phyloP scores from a whole-genome alignment of 2,113 vertebrate species.

The Helogale parvula region DNA sequence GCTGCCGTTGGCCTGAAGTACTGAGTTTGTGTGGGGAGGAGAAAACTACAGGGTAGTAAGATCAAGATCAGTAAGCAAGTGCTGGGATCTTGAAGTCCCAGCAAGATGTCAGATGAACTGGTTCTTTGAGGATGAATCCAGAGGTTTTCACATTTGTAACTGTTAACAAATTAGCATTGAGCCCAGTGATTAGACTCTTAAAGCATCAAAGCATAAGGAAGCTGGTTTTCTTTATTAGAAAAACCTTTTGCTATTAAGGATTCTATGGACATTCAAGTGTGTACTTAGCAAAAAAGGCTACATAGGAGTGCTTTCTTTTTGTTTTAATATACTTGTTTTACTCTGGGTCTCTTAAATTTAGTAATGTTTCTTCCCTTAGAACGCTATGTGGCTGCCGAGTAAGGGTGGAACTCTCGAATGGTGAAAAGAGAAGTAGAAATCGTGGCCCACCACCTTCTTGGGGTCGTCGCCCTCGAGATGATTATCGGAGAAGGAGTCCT shows the following conservation, averaged over 20 bases:
- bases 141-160: background rate
- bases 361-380: constrained; percentile 78
- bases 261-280: background rate
- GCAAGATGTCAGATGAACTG: background rate
- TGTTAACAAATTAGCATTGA: background rate
- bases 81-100: background rate
- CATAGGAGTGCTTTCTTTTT: background rate
- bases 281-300: background rate
- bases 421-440: constrained; percentile 96
- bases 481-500: constrained; percentile 93
- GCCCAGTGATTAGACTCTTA: background rate
- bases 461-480: constrained; percentile 95
- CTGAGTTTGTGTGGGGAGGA: background rate
- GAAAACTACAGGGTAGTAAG: background rate
- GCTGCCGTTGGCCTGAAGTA: background rate
- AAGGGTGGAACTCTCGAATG: constrained; percentile 96
- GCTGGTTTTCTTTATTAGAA: background rate
- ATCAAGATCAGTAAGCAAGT: background rate
- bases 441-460: constrained; percentile 95
- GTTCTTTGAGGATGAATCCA: background rate
- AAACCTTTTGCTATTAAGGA: background rate
- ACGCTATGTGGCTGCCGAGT: constrained; percentile 95
- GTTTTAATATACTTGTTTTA: background rate
- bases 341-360: background rate
- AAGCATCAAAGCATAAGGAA: background rate